phyloP scores from a whole-genome alignment of 35 echinoderm and acorn worm genomes.

The Chiridota heheva region DNA sequence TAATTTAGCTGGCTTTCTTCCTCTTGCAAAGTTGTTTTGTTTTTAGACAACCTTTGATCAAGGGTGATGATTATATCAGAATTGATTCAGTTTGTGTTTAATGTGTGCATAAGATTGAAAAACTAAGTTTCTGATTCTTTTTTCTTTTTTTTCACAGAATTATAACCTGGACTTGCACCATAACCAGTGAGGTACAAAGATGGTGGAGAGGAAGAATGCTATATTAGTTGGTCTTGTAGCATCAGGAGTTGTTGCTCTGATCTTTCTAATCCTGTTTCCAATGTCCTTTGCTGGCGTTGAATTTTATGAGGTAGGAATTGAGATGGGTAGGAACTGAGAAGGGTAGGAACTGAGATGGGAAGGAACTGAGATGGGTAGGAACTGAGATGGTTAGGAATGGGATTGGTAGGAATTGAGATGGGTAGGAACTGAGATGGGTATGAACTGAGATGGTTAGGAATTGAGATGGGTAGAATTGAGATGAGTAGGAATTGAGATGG shows the following conservation, averaged over 20 bases:
- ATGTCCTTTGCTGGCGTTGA: slow-evolving; percentile 50
- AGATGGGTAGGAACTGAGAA: no score
- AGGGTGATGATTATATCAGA: no score
- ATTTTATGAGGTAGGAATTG: slow-evolving; percentile 54
- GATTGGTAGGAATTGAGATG: background rate
- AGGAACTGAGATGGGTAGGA: background rate
- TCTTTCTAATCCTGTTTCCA: slow-evolving; percentile 48
- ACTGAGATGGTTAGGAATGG: background rate
- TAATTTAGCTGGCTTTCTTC: no score
- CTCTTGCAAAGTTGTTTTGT: no score
- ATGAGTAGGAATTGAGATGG: background rate
- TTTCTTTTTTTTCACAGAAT: no score
- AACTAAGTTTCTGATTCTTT: no score
- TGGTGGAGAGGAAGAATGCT: slow-evolving; percentile 1
- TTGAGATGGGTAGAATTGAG: background rate
- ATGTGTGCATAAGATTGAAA: no score
- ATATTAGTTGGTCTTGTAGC: background rate
- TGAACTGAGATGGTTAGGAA: background rate
- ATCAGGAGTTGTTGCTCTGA: slow-evolving; percentile 14
- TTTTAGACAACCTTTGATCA: no score
- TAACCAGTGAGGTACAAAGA: no score
- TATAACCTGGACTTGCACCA: no score
- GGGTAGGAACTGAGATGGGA: background rate
- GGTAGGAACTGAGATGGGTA: background rate
- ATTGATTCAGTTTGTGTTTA: no score